Conservation (phyloP, 2,888 invertebrate species). For the Limenitis camilla region DNA sequence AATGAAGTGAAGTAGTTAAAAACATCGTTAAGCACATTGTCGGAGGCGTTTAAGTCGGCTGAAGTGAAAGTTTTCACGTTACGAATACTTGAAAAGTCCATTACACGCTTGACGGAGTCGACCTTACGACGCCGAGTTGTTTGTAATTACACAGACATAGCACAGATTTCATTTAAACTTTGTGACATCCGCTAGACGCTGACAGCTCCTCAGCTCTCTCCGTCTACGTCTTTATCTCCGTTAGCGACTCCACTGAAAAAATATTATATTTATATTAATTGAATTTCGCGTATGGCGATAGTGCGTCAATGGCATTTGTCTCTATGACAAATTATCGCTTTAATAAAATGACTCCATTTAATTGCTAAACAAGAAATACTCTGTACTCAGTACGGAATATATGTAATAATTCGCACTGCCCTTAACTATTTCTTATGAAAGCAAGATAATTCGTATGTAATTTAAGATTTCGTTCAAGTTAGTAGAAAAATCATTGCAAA, state of each 20-base stretch:
- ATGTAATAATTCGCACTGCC: no score
- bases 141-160: constrained; percentile 68
- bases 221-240: constrained; percentile 32
- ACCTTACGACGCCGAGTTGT: constrained; percentile 57
- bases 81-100: constrained; percentile 72
- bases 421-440: no score
- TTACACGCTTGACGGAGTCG: constrained; percentile 65
- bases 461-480: no score
- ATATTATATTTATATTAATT: constrained; percentile 29
- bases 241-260: constrained; percentile 48
- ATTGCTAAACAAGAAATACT: no score
- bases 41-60: constrained; percentile 58
- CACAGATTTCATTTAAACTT: constrained; percentile 68
- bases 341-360: no score
- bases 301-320: no score
- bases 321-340: no score
- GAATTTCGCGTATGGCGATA: no score
- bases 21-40: constrained; percentile 70
- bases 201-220: constrained; percentile 21
- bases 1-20: constrained; percentile 63
- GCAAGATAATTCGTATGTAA: no score
- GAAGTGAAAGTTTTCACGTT: constrained; percentile 68
- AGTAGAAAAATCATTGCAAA: no score
- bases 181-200: constrained; percentile 43
- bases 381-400: no score